Evolutionary conservation across 2,888 invertebrate genomes (phyloP).

Genomic region (Charanyca ferruginea): DNA sequence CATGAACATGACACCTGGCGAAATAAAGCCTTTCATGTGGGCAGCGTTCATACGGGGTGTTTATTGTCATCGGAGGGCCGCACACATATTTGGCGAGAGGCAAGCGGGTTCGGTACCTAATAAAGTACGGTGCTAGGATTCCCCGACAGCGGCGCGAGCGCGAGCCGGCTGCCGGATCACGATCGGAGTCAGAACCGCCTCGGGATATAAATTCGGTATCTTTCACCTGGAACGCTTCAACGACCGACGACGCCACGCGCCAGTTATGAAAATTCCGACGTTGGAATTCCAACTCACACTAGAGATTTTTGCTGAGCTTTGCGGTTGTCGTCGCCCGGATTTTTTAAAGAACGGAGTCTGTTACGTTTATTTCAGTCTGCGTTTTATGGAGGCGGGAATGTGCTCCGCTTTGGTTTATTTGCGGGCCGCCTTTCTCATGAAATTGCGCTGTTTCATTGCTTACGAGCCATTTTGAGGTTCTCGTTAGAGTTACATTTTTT

Average conservation of each 20-base stretch:
- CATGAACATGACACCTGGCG: conserved; percentile 79
- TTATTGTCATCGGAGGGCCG: conserved; percentile 79
- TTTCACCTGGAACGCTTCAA: conserved; percentile 82
- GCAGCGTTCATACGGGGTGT: conserved; percentile 76
- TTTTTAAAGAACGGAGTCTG: conserved; percentile 88
- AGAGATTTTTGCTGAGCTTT: conserved; percentile 88
- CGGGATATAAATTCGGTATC: conserved; percentile 84
- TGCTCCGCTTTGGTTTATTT: conserved; percentile 89
- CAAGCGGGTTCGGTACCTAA: conserved; percentile 73
- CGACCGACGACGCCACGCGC: conserved; percentile 77
- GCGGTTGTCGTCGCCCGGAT: conserved; percentile 86
- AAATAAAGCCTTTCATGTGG: conserved; percentile 81
- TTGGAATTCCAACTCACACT: conserved; percentile 87
- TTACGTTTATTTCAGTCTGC: conserved; percentile 88
- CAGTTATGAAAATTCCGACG: conserved; percentile 90
- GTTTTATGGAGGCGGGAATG: conserved; percentile 89
- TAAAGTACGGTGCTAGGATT: conserved; percentile 78
- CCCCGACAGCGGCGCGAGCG: conserved; percentile 67
- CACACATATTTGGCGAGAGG: conserved; percentile 79
- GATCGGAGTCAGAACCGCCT: conserved; percentile 76
- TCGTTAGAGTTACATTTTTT: conserved; percentile 86
- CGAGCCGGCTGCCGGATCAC: conserved; percentile 69
- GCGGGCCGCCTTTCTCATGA: conserved; percentile 88
- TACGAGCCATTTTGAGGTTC: conserved; percentile 87
- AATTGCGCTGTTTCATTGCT: conserved; percentile 90